phyloP scores from a whole-genome alignment of 2,797 vertebrate genomes.

The Oreortyx pictus region DNA sequence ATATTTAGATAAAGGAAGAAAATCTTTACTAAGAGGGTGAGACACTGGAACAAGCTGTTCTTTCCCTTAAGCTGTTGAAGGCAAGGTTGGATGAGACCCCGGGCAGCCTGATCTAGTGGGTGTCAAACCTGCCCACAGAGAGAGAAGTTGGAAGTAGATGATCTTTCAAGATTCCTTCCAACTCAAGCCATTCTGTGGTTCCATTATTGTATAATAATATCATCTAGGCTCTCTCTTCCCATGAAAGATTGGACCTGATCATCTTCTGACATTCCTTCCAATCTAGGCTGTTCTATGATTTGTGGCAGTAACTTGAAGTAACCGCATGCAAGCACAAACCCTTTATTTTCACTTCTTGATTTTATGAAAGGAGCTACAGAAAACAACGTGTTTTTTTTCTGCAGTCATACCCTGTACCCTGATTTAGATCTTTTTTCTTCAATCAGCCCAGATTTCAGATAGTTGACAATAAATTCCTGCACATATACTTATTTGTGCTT shows the following conservation, averaged over 20 bases:
- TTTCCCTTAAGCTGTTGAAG: not conserved
- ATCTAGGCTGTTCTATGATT: not conserved
- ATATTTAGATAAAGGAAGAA: not conserved
- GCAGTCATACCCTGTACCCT: not conserved
- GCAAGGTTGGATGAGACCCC: not conserved
- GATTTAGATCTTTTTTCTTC: not conserved
- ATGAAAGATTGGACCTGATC: not conserved
- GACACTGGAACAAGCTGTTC: not conserved
- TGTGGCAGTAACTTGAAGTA: slow-evolving; percentile 51
- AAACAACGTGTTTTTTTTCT: not conserved
- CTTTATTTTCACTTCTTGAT: not conserved
- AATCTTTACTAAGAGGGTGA: not conserved
- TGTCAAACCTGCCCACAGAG: not conserved
- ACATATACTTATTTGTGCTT: not conserved
- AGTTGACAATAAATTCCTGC: not conserved
- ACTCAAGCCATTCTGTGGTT: not conserved
- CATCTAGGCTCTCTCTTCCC: not conserved
- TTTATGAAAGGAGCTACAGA: not conserved
- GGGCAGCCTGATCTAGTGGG: not conserved
- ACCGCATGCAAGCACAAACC: not conserved
- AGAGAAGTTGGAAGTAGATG: not conserved
- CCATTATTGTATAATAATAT: not conserved
- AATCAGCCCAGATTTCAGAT: not conserved
- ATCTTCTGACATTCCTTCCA: not conserved
- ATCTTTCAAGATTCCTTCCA: not conserved